These are phyloP conservation scores for Ammodramus savannarum DNA, from an alignment of 2,113 vertebrate species.

Conservation along the genomic window DNA sequence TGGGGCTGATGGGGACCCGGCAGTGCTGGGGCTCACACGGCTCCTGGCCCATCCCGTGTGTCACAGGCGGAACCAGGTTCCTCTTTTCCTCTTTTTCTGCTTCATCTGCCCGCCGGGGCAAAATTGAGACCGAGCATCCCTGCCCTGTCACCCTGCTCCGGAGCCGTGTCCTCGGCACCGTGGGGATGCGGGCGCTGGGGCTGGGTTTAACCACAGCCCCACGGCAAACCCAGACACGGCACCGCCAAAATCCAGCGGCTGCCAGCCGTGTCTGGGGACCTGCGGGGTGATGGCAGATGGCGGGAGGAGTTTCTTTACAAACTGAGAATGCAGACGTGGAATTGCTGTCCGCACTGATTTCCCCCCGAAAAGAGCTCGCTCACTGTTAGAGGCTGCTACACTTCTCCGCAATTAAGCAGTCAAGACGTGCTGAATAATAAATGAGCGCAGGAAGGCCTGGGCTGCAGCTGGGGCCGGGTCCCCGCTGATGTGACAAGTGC, in stretches of 20 bases:
- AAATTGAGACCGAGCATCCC: fast-evolving
- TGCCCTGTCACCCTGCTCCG: fast-evolving
- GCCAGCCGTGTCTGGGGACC: background rate
- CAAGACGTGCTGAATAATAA: slow-evolving; percentile 15
- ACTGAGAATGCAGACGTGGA: background rate
- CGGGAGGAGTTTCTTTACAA: background rate
- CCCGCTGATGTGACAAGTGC: background rate
- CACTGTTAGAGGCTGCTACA: background rate
- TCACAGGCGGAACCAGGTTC: background rate
- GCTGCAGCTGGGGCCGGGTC: background rate
- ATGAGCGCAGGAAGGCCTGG: background rate
- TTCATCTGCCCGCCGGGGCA: background rate
- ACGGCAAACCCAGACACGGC: background rate
- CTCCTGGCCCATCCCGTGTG: fast-evolving
- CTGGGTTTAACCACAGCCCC: background rate
- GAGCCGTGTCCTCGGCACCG: fast-evolving
- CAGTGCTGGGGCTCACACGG: background rate
- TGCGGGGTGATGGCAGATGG: background rate
- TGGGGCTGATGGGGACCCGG: background rate
- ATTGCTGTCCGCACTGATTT: background rate
- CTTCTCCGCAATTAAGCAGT: slow-evolving; percentile 22
- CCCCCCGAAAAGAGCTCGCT: background rate
- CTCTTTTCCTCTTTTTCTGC: background rate
- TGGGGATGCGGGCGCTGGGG: background rate
- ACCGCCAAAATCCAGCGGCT: background rate